Evolutionary conservation across 2,888 invertebrate genomes (phyloP).

Genomic region (Andrena marginata): DNA sequence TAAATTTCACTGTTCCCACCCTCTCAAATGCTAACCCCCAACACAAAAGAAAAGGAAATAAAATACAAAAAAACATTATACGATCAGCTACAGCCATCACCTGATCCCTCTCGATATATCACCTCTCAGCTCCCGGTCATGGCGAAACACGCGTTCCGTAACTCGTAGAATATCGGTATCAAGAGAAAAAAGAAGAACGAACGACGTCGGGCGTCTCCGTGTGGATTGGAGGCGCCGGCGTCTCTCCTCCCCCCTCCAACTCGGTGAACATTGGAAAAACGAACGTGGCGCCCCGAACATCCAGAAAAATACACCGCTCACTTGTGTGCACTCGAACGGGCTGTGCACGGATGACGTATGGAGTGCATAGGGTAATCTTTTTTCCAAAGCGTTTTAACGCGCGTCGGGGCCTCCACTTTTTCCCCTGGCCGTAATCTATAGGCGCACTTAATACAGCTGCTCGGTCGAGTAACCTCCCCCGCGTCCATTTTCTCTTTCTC

Average conservation of each 20-base stretch:
- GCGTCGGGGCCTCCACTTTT: slow-evolving; percentile 73
- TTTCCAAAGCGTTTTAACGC: slow-evolving; percentile 79
- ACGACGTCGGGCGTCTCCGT: not conserved
- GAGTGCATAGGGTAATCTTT: slow-evolving; percentile 77
- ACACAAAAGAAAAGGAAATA: no score
- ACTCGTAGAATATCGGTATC: not conserved
- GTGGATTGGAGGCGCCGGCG: slow-evolving; percentile 39
- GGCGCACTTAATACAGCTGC: slow-evolving; percentile 84
- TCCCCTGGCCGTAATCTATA: slow-evolving; percentile 80
- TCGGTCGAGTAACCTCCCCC: slow-evolving; percentile 75
- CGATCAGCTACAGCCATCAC: no score
- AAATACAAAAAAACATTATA: no score
- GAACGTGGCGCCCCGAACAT: slow-evolving; percentile 14
- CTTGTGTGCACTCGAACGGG: slow-evolving; percentile 41
- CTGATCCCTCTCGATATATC: no score
- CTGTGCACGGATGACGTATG: slow-evolving; percentile 76
- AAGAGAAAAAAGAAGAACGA: not conserved
- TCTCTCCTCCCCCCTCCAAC: not conserved
- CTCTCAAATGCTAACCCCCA: no score
- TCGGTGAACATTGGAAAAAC: slow-evolving; percentile 14
- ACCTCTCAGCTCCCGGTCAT: no score
- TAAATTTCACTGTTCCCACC: no score
- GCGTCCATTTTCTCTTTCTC: slow-evolving; percentile 18
- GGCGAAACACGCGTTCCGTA: not conserved
- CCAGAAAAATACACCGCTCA: not conserved